These are phyloP conservation scores for Diuraphis noxia DNA, from an alignment of 1,140 invertebrate species.

Conservation along the genomic window DNA sequence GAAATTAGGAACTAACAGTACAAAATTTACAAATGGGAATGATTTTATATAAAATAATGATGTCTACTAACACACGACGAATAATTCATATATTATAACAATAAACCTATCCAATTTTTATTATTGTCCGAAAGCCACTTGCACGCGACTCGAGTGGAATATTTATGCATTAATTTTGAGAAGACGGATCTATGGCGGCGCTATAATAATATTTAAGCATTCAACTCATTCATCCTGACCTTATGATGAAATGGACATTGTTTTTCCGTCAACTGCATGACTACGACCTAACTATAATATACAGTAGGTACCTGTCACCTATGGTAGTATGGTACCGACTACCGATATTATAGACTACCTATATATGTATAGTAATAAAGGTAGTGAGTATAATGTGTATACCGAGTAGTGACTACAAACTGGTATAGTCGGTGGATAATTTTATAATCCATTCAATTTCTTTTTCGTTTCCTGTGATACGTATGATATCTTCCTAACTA, in stretches of 20 bases:
- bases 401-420: background rate
- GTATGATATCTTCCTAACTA: background rate
- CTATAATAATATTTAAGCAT: conserved; percentile 24
- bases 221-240: background rate
- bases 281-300: background rate
- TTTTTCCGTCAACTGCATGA: background rate
- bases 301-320: too few relatives aligned
- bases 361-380: background rate
- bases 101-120: background rate
- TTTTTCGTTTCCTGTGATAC: background rate
- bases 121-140: conserved; percentile 28
- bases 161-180: background rate
- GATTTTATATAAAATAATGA: background rate
- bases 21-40: background rate
- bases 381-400: too few relatives aligned
- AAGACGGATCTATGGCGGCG: conserved; percentile 24
- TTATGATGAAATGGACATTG: conserved; percentile 1
- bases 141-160: conserved; percentile 17
- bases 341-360: too few relatives aligned
- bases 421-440: background rate
- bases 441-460: background rate
- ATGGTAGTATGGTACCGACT: background rate
- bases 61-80: background rate
- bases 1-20: background rate
- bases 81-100: conserved; percentile 15